Evolutionary conservation across 2,888 invertebrate species (phyloP), one percentile per base, ranked within the genome.

Genomic region (Drosophila stalkeri): DNA sequence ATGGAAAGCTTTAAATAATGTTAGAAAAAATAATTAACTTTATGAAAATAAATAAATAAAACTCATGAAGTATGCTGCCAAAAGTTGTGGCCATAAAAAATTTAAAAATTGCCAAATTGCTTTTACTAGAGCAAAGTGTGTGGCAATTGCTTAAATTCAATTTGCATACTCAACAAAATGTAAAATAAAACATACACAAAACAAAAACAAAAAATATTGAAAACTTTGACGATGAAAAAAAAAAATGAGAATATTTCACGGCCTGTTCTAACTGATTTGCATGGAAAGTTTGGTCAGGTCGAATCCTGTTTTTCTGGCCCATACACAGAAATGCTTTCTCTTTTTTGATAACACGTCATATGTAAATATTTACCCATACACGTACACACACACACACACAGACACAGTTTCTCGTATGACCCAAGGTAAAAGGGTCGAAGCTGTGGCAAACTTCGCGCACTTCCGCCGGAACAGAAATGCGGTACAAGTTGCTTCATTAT

Each of bases 81-180:
- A 70, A 77, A 72, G 31, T 68, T 77, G 37, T 9, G 43, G 9
- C 1, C 51, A 63, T 63, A 64, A 55, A 66, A 61, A 27, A 67
- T 46, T 71, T 33, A 62, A 18, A 74, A 74, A 67, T 70, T 59
- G 46, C 37, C 27, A 63, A 83, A 84, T 78, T 73, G 63, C 62
- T 52, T 72, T 57, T 46, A 39, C 20, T 11, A 37, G 46, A 52
- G 35, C 39, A 27, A 60, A 55, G 39, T 54, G 9, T 46, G n/a
- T 6, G 35, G 60, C 51, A 67, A 69, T 71, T 72, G 63, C 64
- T 73, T 71, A 62, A 62, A 71, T 71, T 54, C 64, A 77, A 86
- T 86, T 90, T 90, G 70, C 81, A 86, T 88, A 78, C 78, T 85
- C 72, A 72, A 77, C 65, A 72, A 62, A 66, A 73, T 73, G 72